A percentile compares a stretch with the other conserved stretches of the same genome.
Evolutionary conservation across 2,797 vertebrate genomes (phyloP).

Genomic region (Mastacembelus armatus): DNA sequence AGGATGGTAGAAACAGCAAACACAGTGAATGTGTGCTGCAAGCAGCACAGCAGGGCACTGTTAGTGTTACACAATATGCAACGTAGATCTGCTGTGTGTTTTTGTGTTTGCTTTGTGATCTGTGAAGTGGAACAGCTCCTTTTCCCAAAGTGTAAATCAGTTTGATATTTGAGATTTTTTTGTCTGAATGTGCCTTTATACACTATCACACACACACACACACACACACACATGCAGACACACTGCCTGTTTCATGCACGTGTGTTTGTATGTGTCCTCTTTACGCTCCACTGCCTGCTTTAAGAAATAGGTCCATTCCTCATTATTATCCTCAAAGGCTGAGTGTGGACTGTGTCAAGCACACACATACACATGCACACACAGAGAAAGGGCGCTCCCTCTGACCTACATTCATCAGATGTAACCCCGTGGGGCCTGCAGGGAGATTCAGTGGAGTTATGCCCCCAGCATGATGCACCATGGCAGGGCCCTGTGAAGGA

Average conservation of each 20-base stretch:
- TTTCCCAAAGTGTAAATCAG: conserved; percentile 24
- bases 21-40: conserved; percentile 43
- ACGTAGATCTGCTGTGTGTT: conserved; percentile 12
- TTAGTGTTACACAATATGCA: conserved; percentile 46
- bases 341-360: conserved; percentile 42
- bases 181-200: background rate
- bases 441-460: conserved; percentile 51
- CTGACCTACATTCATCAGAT: conserved; percentile 75
- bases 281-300: conserved; percentile 58
- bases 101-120: conserved; percentile 32
- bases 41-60: conserved; percentile 42
- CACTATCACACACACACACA: background rate
- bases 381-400: conserved; percentile 41
- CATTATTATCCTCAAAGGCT: conserved; percentile 67
- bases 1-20: conserved; percentile 37
- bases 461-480: conserved; percentile 26
- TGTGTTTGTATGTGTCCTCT: conserved; percentile 57
- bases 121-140: conserved; percentile 26
- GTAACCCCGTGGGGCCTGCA: conserved; percentile 47
- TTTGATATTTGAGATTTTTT: conserved; percentile 29
- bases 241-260: conserved; percentile 5
- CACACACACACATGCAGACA: too few species aligned
- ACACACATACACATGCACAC: conserved; percentile 18
- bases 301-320: conserved; percentile 63
- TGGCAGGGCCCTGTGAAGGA: conserved; percentile 36